Evolutionary conservation across 1,140 invertebrate species (phyloP).

Genomic region (Rhagoletis pomonella): DNA sequence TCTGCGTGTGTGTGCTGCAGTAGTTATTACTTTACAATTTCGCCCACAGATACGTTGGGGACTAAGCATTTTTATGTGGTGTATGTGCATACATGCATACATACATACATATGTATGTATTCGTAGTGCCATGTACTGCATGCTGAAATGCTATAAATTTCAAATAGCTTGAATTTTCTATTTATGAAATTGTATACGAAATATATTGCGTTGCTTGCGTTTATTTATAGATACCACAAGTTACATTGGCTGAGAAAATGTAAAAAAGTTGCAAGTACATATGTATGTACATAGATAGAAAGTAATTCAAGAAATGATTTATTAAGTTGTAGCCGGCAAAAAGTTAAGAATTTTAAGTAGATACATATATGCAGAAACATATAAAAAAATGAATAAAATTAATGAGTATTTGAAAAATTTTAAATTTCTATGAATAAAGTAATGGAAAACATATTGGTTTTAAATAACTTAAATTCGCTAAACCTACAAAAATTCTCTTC

Average conservation of each 20-base stretch:
- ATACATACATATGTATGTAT: neutral
- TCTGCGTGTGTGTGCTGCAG: neutral
- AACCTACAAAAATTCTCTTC: too few relatives aligned
- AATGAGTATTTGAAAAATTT: too few relatives aligned
- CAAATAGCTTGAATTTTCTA: slow-evolving; percentile 14
- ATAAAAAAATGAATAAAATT: too few relatives aligned
- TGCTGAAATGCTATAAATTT: neutral
- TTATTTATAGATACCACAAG: slow-evolving; percentile 27
- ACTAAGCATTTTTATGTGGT: too few relatives aligned
- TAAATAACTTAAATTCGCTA: too few relatives aligned
- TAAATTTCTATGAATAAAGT: too few relatives aligned
- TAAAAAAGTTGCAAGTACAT: neutral
- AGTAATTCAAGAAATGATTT: slow-evolving; percentile 17
- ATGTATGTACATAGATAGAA: neutral
- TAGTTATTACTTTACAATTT: slow-evolving; percentile 11
- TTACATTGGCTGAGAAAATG: neutral
- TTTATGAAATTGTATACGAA: slow-evolving; percentile 33
- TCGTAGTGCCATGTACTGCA: neutral
- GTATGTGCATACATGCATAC: too few relatives aligned
- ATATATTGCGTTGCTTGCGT: neutral
- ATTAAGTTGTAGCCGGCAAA: neutral
- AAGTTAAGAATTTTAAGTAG: too few relatives aligned
- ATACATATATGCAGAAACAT: too few relatives aligned
- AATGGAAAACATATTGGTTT: too few relatives aligned
- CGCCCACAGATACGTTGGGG: neutral